Base-by-base conservation (phyloP, 2,113 vertebrate species). In the Sisor rabdophorus region DNA sequence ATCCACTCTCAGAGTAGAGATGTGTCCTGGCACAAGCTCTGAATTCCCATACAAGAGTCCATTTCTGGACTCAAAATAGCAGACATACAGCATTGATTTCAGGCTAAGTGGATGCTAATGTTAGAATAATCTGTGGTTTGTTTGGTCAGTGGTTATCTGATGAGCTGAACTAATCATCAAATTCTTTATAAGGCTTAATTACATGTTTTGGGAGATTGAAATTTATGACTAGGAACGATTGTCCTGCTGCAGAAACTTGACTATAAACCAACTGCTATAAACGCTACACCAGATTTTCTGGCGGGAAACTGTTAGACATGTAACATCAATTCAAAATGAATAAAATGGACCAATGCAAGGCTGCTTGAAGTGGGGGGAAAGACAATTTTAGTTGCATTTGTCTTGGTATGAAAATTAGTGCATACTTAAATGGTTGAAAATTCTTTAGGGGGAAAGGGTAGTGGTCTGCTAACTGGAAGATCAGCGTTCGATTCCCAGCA, bases 161-260 rank as follows among this genome's bases (percentile, higher is more conserved):
- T 75, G 30, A 75, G 47, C 24, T 16, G 56, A 48, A 11, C 17
- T 61, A 61, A 60, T 48, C 40, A 61, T 59, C 36, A 48, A 73
- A 59, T 40, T 69, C 65, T 19, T 69, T 69, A 69, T 69, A 52
- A 13, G 65, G 4, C 19, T 19, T 19, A 69, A 69, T 52, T 52
- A 30, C 47, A 69, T 28, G 47, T 68, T 69, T 52, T 30, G 55
- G 17, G 20, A 17, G 55, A 40, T 48, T 19, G 17, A 74, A n/a
- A 63, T 52, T 74, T 30, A 74, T 28, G 73, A 75, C 50, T 44
- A 22, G 63, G 26, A 68, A 20, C 32, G 7, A 69, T 69, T 69
- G 50, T 69, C 65, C 65, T 52, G 9, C 65, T 17, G 65, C 47
- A 52, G 65, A 28, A 52, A 52, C 47, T 11, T 2, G 65, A 52